Conservation (phyloP, 2,797 vertebrate species). For the Pangasius sanitwongsei region DNA sequence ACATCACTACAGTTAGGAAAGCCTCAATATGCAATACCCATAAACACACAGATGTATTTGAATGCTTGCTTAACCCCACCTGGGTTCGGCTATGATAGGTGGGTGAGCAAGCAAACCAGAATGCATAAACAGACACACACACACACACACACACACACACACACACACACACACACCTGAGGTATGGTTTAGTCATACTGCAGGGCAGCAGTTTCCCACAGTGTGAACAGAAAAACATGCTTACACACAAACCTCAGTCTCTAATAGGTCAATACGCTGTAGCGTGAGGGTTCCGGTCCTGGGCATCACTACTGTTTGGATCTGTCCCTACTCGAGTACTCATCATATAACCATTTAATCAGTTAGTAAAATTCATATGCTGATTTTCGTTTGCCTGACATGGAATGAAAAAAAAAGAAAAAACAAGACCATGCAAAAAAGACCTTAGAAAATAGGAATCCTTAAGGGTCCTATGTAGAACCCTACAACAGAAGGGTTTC, state of each 20-base stretch:
- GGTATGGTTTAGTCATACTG: slow-evolving; percentile 49
- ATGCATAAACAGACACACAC: slow-evolving; percentile 6
- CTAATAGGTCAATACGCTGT: neutral
- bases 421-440: neutral
- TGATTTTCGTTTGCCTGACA: neutral
- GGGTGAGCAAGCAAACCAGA: neutral
- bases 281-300: neutral
- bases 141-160: slow-evolving; percentile 26
- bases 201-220: slow-evolving; percentile 48
- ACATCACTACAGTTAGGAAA: neutral
- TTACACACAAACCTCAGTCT: neutral
- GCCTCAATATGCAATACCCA: neutral
- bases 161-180: slow-evolving; percentile 32
- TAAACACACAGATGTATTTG: neutral
- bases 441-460: too few relatives aligned
- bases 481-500: neutral
- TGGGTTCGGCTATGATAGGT: neutral
- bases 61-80: neutral
- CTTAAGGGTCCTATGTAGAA: neutral
- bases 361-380: too few relatives aligned
- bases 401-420: neutral
- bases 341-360: neutral
- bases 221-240: slow-evolving; percentile 28
- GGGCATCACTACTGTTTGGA: neutral
- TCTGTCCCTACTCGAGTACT: neutral